phyloP scores from a whole-genome alignment of 2,888 invertebrate species.

The Apotomis betuletana region DNA sequence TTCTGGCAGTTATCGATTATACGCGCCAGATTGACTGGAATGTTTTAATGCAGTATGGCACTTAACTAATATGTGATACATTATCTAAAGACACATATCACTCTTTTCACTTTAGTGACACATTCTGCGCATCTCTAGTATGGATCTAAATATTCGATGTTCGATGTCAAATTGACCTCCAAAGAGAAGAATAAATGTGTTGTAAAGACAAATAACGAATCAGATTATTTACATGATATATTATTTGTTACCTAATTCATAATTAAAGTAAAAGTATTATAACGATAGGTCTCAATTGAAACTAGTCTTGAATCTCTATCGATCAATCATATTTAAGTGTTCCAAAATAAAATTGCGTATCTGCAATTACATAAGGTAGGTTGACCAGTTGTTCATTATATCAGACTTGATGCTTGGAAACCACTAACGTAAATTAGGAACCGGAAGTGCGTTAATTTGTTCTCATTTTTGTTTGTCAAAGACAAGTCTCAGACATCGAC shows the following conservation, averaged over 20 bases:
- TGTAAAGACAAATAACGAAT: too few relatives aligned
- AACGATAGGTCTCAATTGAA: neutral
- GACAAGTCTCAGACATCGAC: neutral
- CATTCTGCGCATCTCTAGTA: too few relatives aligned
- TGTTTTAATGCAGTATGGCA: too few relatives aligned
- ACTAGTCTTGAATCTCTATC: conserved; percentile 7
- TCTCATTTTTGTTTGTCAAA: neutral
- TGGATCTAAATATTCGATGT: too few relatives aligned
- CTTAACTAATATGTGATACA: too few relatives aligned
- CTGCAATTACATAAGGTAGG: conserved; percentile 11
- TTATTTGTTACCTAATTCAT: neutral
- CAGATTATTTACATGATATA: too few relatives aligned
- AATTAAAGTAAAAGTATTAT: conserved; percentile 9
- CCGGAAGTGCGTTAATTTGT: conserved; percentile 6
- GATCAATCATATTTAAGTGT: conserved; percentile 12
- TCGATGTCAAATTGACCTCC: too few relatives aligned
- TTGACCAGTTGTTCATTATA: conserved; percentile 20
- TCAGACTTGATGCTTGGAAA: neutral
- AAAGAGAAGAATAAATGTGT: too few relatives aligned
- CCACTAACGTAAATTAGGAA: neutral
- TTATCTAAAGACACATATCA: too few relatives aligned
- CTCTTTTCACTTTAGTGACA: too few relatives aligned
- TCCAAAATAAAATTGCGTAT: neutral
- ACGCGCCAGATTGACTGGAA: too few relatives aligned
- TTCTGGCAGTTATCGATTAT: too few relatives aligned